Conservation (phyloP, 1,140 invertebrate genomes). For the Caenorhabditis remanei region DNA sequence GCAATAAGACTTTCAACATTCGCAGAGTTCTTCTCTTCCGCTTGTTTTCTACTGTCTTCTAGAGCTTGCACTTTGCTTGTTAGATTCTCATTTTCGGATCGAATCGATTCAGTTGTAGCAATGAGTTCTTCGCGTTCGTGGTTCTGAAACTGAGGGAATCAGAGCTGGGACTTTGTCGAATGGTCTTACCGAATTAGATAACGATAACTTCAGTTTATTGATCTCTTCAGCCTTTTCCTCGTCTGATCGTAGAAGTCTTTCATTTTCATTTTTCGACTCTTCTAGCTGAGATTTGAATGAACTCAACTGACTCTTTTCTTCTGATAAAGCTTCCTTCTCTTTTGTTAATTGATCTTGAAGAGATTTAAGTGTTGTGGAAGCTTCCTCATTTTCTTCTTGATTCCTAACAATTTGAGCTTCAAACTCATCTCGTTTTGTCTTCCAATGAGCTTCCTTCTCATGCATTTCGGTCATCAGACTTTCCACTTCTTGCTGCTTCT, state of each 20-base stretch:
- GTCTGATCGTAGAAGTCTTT: neutral
- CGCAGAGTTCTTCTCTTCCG: neutral
- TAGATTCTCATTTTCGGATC: conserved; percentile 1
- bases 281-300: conserved; percentile 5
- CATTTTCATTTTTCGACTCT: conserved; percentile 15
- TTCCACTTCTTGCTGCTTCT: conserved; percentile 5
- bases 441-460: conserved; percentile 49
- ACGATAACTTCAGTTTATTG: neutral
- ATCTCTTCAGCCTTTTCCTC: conserved; percentile 6
- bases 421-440: conserved; percentile 57
- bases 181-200: neutral
- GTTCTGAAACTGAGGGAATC: neutral
- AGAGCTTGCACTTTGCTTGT: conserved; percentile 20
- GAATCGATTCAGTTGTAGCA: neutral
- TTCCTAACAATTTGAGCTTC: conserved; percentile 59
- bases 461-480: neutral
- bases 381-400: conserved; percentile 64
- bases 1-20: neutral
- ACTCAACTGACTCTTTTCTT: conserved; percentile 43
- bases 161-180: neutral
- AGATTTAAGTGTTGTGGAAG: neutral
- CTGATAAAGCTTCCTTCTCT: conserved; percentile 2
- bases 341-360: neutral
- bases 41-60: neutral
- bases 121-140: neutral